Evolutionary conservation across 2,113 vertebrate species (phyloP), one percentile per base, ranked within the genome.

Genomic region (Corythoichthys intestinalis): DNA sequence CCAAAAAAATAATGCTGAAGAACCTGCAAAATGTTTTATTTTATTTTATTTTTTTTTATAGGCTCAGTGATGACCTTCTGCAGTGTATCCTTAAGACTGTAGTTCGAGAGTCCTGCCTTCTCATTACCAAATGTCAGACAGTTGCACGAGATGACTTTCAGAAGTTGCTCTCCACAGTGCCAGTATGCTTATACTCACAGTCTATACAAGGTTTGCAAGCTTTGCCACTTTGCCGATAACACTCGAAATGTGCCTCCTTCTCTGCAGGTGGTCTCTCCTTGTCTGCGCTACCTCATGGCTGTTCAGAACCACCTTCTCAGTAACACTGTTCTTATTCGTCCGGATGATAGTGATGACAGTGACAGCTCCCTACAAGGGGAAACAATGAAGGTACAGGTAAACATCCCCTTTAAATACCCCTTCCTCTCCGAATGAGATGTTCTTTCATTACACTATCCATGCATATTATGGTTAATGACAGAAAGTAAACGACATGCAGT

Each of bases 311-410:
- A 99, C 90, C 94, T 99, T 86, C 96, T 99, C 84, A 99, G 97
- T 94, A 99, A 99, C 91, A 97, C 94, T 83, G 75, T 99, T 91
- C 91, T 99, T 87, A 96, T 99, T 88, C 95, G 94, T 76, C 96
- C 97, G 6, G 97, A 98, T 83, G 97, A 99, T 71, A 94, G 81
- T 14, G 97, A 99, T 77, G 97, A 99, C 93, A 99, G 97, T 92
- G 97, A 99, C 94, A 96, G 84, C 94, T 99, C 97, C 94, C 93
- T 99, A 88, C 96, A 98, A 90, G 97, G 96, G 94, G 97, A 99
- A 93, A 99, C 97, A 96, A 96, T 99, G 94, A 98, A 99, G 97
- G 97, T 98, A 99, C 96, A 99, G 97, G 97, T 99, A 98, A 99
- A 96, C 95, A 96, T 92, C 94, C 90, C 94, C 91, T 94, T 96